phyloP scores from a whole-genome alignment of 2,113 vertebrate genomes.

The Pelvicachromis taeniatus region DNA sequence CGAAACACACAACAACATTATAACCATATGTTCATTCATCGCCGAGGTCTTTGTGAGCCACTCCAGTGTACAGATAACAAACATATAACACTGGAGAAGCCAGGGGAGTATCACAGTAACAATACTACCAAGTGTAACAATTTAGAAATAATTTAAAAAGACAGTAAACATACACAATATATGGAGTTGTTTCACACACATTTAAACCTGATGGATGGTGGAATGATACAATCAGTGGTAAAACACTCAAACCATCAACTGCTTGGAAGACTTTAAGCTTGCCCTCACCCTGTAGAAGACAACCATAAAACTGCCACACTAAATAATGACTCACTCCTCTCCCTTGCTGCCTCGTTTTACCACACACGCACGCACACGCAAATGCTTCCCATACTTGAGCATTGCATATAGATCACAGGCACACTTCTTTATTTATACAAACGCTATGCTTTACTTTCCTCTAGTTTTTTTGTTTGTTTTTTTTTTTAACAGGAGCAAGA shows the following conservation, averaged over 20 bases:
- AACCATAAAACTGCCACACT: conserved; percentile 20
- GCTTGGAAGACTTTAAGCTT: not conserved
- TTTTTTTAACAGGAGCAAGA: conserved; percentile 15
- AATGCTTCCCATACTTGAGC: not conserved
- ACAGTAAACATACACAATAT: not conserved
- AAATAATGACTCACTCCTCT: conserved; percentile 28
- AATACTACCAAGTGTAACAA: not conserved
- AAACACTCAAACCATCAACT: not conserved
- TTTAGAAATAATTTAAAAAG: not conserved
- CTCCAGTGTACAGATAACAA: not conserved
- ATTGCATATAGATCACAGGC: conserved; percentile 8
- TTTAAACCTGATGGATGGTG: conserved; percentile 12
- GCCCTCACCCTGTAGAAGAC: conserved; percentile 8
- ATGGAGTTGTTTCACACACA: not conserved
- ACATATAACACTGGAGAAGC: not conserved
- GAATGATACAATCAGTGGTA: not conserved
- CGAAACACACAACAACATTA: conserved; percentile 14
- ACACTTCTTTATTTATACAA: conserved; percentile 49
- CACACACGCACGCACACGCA: not conserved
- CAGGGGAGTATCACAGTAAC: not conserved
- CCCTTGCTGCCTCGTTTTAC: not conserved
- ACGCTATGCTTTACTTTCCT: conserved; percentile 54
- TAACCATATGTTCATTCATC: conserved; percentile 6
- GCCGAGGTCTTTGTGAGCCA: not conserved
- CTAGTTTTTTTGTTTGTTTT: not conserved